Evolutionary conservation across 2,797 vertebrate species (phyloP), one percentile per base, ranked within the genome.

Genomic region (Amphiprion clarkii): DNA sequence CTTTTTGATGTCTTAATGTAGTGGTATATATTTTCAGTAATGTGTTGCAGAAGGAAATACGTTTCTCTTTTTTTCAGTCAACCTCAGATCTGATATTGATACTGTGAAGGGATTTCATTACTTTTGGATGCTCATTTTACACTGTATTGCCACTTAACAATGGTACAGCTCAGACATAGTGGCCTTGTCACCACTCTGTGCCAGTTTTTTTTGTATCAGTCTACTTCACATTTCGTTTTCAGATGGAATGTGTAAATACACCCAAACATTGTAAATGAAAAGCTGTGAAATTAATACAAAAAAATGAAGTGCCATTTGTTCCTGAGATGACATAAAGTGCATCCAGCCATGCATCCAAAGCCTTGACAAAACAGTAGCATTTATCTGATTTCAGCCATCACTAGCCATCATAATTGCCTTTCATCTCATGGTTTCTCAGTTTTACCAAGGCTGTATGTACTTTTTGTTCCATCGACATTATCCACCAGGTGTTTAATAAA

Each of bases 141-240:
- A 72, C 71, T 85, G 27, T 16, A 46, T 75, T 65, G 62, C 77
- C 78, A 76, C 77, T 82, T 64, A 76, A 88, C 78, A 74, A 74
- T 81, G 83, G 78, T 88, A 84, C 86, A 90, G 88, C 82, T 93
- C 85, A 70, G 81, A 91, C 85, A 88, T 88, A 90, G 90, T 92
- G 92, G 95, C 94, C 95, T 95, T 95, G 92, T 91, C 81, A 94
- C 94, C 95, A 90, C 91, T 89, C 74, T 92, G 95, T 96, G 95
- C 95, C 95, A 91, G 67, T 87, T 91, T 71, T 36, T 87, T 89
- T 36, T 36, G 8, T 86, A 87, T 86, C 69, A 77, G 81, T 68
- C 77, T 89, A 79, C 79, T 88, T 90, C 76, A 82, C 91, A 82
- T 94, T 95, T 93, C 86, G 84, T 86, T 79, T 80, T 83, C 40